phyloP scores from a whole-genome alignment of 2,888 invertebrate genomes.

The Cryptosula pallasiana region DNA sequence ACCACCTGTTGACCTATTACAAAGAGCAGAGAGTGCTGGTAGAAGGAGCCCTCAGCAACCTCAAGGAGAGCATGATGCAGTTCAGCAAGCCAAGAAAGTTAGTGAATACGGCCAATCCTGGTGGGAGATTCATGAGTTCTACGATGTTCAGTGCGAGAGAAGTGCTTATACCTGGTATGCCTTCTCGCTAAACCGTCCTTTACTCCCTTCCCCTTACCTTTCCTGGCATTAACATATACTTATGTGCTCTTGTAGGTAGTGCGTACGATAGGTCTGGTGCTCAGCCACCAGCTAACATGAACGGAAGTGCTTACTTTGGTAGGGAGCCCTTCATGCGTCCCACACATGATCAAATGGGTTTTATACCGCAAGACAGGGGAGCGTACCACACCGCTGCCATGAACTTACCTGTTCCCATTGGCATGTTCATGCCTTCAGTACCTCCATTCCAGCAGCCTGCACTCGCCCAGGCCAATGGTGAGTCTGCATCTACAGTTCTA shows the following conservation, averaged over 20 bases:
- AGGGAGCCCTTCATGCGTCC: conserved; percentile 55
- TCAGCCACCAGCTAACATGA: conserved; percentile 32
- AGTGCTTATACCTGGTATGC: conserved; percentile 71
- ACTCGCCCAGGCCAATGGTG: neutral
- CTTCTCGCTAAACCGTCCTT: too few species aligned
- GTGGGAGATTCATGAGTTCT: conserved; percentile 89
- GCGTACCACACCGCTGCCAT: conserved; percentile 60
- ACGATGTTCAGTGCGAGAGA: conserved; percentile 95
- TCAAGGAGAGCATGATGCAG: conserved; percentile 92
- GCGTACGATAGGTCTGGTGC: conserved; percentile 74
- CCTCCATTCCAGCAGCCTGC: conserved; percentile 12
- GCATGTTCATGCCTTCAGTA: conserved; percentile 82
- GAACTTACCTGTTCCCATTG: conserved; percentile 80
- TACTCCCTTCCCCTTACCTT: too few species aligned
- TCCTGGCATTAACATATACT: too few species aligned
- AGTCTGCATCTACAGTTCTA: too few species aligned
- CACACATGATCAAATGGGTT: conserved; percentile 77
- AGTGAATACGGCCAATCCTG: conserved; percentile 84
- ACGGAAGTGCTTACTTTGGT: conserved; percentile 41
- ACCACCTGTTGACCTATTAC: conserved; percentile 91
- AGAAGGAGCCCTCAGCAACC: conserved; percentile 92
- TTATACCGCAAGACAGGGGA: conserved; percentile 73
- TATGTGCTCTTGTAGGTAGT: conserved; percentile 65
- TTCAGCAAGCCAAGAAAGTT: conserved; percentile 95
- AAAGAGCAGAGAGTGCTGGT: conserved; percentile 95